A percentile compares a stretch with the other conserved stretches of the same genome.
These are phyloP conservation scores for Clangula hyemalis DNA, from an alignment of 2,797 vertebrate genomes.

Conservation along the genomic window DNA sequence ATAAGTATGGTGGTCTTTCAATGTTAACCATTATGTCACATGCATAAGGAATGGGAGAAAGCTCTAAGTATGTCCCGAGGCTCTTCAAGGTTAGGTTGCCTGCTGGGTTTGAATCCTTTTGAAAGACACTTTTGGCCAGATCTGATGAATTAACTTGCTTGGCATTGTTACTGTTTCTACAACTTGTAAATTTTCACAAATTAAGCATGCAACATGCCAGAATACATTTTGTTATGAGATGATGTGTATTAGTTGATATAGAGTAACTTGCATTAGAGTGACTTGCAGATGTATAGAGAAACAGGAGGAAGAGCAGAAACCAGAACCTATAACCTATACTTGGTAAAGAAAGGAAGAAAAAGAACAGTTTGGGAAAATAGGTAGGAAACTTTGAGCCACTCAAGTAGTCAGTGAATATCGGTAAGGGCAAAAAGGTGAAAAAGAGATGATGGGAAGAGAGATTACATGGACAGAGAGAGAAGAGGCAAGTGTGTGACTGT, in stretches of 20 bases:
- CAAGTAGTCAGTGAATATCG: not conserved
- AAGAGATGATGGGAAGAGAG: not conserved
- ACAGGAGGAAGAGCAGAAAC: not conserved
- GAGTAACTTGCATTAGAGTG: not conserved
- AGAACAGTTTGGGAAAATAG: constrained; percentile 16
- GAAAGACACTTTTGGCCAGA: not conserved
- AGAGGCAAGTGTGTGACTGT: not conserved
- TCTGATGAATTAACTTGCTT: not conserved
- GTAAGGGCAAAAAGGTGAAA: constrained; percentile 29
- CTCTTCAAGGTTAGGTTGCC: not conserved
- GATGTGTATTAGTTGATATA: not conserved
- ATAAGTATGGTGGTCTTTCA: not conserved
- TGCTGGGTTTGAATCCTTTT: not conserved
- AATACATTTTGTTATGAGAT: not conserved
- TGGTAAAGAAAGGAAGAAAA: constrained; percentile 25
- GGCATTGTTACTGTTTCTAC: not conserved
- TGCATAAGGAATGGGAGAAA: not conserved
- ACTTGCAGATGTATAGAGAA: not conserved
- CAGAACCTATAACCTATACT: not conserved
- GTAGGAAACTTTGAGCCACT: not conserved
- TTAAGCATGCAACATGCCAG: not conserved
- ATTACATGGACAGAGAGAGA: not conserved
- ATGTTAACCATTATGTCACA: not conserved
- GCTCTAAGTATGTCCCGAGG: not conserved
- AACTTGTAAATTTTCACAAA: not conserved